Evolutionary conservation across 2,797 vertebrate genomes (phyloP).

Genomic region (Petrocephalus sullivani): DNA sequence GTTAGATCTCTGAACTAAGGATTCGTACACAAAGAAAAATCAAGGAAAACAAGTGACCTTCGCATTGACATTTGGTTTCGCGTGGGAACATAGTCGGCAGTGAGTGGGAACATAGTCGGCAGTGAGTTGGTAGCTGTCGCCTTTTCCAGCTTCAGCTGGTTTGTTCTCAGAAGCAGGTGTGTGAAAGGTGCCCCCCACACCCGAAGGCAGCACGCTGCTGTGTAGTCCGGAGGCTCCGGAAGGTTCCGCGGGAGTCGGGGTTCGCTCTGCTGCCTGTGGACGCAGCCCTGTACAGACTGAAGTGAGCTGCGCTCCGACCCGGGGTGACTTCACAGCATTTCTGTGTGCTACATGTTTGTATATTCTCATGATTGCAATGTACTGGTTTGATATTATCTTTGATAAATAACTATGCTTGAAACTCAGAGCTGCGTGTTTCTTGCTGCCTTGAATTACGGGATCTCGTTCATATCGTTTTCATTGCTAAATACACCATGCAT

Average conservation of each 20-base stretch:
- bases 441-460: neutral
- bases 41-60: neutral
- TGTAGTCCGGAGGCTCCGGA: neutral
- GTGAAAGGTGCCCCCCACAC: neutral
- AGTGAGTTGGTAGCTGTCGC: neutral
- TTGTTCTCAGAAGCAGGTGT: neutral
- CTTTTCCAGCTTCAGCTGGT: neutral
- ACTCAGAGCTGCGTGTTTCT: neutral
- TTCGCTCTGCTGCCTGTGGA: neutral
- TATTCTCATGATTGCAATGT: conserved; percentile 27
- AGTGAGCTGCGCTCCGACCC: neutral
- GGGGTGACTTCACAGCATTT: conserved; percentile 21
- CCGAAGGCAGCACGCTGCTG: neutral
- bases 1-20: neutral
- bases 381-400: conserved; percentile 23
- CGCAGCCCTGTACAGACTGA: neutral
- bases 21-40: neutral
- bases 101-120: neutral
- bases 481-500: neutral
- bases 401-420: conserved; percentile 18
- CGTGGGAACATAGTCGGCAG: neutral
- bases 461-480: neutral
- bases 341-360: conserved; percentile 21
- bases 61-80: neutral
- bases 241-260: neutral